phyloP scores from a whole-genome alignment of 2,113 vertebrate species.

The Pelvicachromis taeniatus region DNA sequence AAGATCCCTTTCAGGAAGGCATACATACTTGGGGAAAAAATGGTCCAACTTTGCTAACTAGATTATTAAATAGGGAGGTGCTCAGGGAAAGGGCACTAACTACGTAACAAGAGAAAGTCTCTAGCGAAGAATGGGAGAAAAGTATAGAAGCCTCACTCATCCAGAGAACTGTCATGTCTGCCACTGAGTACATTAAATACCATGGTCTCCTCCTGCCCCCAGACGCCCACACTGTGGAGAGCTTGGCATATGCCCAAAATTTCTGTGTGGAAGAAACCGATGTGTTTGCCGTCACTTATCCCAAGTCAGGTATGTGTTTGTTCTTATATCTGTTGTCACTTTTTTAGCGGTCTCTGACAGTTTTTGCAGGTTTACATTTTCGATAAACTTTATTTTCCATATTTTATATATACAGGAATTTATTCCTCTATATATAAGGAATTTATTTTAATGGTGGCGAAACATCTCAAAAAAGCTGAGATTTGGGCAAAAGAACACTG shows the following conservation, averaged over 20 bases:
- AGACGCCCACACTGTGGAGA: conserved; percentile 51
- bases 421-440: not conserved
- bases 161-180: conserved; percentile 14
- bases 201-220: conserved; percentile 44
- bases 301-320: conserved; percentile 68
- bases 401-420: not conserved
- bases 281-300: conserved; percentile 72
- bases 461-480: not conserved
- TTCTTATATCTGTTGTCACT: not conserved
- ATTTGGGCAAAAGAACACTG: not conserved
- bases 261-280: conserved; percentile 65
- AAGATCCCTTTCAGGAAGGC: not conserved
- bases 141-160: not conserved
- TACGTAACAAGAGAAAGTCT: not conserved
- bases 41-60: not conserved
- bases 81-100: not conserved
- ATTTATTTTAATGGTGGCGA: not conserved
- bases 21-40: not conserved
- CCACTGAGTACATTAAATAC: conserved; percentile 27
- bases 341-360: not conserved
- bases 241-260: conserved; percentile 57
- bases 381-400: not conserved
- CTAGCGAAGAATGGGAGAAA: not conserved
- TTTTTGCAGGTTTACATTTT: not conserved
- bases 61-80: not conserved